Evolutionary conservation across 2,113 vertebrate genomes (phyloP).

Genomic region (Channa maculata): DNA sequence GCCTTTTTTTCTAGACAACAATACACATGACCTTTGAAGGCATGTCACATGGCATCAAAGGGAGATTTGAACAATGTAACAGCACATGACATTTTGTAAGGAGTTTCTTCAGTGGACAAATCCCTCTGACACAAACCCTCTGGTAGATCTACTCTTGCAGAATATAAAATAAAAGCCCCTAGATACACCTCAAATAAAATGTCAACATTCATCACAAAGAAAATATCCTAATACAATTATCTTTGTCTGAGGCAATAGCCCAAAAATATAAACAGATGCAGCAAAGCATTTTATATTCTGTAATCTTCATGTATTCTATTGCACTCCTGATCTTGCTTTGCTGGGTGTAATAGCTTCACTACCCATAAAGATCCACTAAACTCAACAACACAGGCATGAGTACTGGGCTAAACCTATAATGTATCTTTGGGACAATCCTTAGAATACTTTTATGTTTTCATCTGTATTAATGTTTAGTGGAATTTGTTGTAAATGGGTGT

Average conservation of each 20-base stretch:
- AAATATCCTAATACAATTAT: not conserved
- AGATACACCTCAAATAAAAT: not conserved
- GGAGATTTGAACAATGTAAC: conserved; percentile 29
- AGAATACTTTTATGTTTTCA: conserved; percentile 32
- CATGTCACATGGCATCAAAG: conserved; percentile 43
- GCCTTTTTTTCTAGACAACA: conserved; percentile 19
- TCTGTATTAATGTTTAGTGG: conserved; percentile 41
- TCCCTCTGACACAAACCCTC: conserved; percentile 30
- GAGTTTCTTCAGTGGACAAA: not conserved
- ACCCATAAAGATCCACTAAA: conserved; percentile 34
- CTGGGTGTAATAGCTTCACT: conserved; percentile 9
- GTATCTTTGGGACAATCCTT: conserved; percentile 23
- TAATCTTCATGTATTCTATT: conserved; percentile 25
- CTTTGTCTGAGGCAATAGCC: conserved; percentile 12
- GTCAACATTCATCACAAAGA: not conserved
- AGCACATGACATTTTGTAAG: conserved; percentile 39
- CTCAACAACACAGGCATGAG: conserved; percentile 26
- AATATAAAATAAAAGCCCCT: not conserved
- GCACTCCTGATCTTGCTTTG: conserved; percentile 24
- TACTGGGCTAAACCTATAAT: conserved; percentile 25
- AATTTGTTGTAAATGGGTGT: conserved; percentile 37
- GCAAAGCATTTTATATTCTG: conserved; percentile 35
- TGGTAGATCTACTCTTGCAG: conserved; percentile 1
- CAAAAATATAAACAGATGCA: conserved; percentile 27
- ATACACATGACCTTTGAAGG: conserved; percentile 53